Base-by-base conservation (phyloP, 2,113 vertebrate genomes). In the Epinephelus lanceolatus region DNA sequence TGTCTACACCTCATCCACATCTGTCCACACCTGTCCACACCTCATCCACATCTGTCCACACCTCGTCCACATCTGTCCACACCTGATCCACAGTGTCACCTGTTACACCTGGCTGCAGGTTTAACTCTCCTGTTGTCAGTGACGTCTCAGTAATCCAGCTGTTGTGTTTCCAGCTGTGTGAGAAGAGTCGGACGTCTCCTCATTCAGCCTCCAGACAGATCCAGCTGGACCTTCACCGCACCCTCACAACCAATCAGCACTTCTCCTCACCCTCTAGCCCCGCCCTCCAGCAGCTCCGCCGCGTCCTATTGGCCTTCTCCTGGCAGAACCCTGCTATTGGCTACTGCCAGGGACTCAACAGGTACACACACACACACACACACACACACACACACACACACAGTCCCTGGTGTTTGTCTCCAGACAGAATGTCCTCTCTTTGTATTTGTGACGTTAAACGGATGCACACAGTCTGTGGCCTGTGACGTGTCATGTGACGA, bases 271-370 rank as follows among this genome's bases (percentile, higher is more conserved):
- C 97, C 0, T 94, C 96, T 8, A 98, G 97, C 83, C 93, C 92
- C 37, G 75, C 96, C 88, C 94, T 97, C 1, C 95, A 96, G 86
- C 96, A 95, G 93, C 97, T 99, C 10, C 95, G 95, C 1, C 96
- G 96, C 25, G 89, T 99, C 81, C 90, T 99, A 19, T 53, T 98
- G 88, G 97, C 98, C 7, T 99, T 98, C 89, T 98, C 98, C 79
- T 98, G 97, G 97, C 97, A 98, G 73, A 98, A 97, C 88, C 97
- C 97, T 21, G 83, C 94, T 25, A 96, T 99, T 15, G 97, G 98
- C 68, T 99, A 99, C 91, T 99, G 98, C 88, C 98, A 99, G 81
- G 98, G 98, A 30, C 94, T 99, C 69, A 99, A 99, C 95, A 98
- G 98, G 97, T 98, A 68, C 15, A 55, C 27, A 18, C 57, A 19